Evolutionary conservation across 2,888 invertebrate genomes (phyloP), one percentile per base, ranked within the genome.

Genomic region (Drosophila subsilvestris): DNA sequence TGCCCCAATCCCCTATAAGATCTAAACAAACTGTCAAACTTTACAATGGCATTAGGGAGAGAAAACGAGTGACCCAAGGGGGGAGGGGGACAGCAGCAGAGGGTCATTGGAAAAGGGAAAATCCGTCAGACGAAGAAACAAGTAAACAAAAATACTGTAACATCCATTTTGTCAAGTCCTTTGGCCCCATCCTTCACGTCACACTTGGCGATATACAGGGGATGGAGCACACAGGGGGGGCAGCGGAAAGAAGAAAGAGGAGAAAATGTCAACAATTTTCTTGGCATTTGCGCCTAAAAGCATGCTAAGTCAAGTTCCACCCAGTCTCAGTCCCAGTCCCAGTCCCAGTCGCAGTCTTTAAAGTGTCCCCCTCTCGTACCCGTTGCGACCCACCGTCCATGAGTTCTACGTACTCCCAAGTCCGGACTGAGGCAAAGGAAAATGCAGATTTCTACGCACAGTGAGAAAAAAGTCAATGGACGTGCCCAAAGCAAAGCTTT

Each of bases 151-250:
- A 61, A 79, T 78, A 78, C 79, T 79, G 73, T 73, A 62, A 80
- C 79, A 80, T 80, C 81, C 78, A 80, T 78, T 79, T 80, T 78
- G 75, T 80, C 81, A 79, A 79, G 37, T 37, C 37, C 37, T 37
- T 37, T 75, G 45, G 17, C 45, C 44, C 17, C 44, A 17, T 58
- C 75, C 68, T 72, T 63, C 78, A 74, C 70, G 71, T 63, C 78
- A 78, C 66, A 78, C 80, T 78, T 80, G 78, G 68, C 53, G 32
- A 32, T 14, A 12, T 12, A 14, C 32, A 32, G 12, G 14, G 32
- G 14, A 32, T n/a, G 32, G 0, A 22, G 22, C 12, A 60, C 56
- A 8, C 37, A 37, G 37, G 6, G 37, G 6, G 37, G 37, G 12
- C 5, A 6, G 7, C 2, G 14, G 75, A 53, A 63, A 68, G 29